A percentile compares a stretch with the other conserved stretches of the same genome.
Evolutionary conservation across 2,113 vertebrate genomes (phyloP).

Genomic region (Clinocottus analis): DNA sequence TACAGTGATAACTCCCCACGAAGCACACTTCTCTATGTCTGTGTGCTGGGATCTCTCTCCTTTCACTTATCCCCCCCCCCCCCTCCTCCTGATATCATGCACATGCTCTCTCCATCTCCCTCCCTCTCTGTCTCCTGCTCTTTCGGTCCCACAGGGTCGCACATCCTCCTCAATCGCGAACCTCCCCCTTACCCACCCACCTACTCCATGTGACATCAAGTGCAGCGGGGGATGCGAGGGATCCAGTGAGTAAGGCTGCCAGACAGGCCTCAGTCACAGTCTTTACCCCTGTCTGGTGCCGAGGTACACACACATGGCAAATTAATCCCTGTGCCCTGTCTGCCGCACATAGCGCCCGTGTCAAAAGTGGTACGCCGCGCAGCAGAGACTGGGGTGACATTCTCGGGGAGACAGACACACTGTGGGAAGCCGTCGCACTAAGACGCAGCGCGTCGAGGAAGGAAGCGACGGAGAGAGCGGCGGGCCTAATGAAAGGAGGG

Average conservation of each 20-base stretch:
- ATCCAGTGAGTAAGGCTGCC: constrained; percentile 65
- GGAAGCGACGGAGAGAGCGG: constrained; percentile 51
- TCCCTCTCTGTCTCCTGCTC: constrained; percentile 9
- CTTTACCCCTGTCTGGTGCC: constrained; percentile 73
- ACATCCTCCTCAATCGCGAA: constrained; percentile 13
- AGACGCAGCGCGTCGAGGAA: constrained; percentile 53
- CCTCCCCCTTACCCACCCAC: constrained; percentile 26
- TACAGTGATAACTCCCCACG: constrained; percentile 61
- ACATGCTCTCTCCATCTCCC: constrained; percentile 30
- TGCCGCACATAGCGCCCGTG: constrained; percentile 71
- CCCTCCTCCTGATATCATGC: constrained; percentile 10
- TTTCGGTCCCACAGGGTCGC: constrained; percentile 37
- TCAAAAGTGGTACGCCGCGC: constrained; percentile 66
- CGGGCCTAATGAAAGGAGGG: constrained; percentile 64
- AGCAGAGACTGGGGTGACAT: constrained; percentile 67
- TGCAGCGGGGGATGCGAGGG: constrained; percentile 61
- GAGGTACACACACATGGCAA: constrained; percentile 78
- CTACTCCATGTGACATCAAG: constrained; percentile 62
- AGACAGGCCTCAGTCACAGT: constrained; percentile 79
- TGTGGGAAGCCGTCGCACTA: constrained; percentile 66
- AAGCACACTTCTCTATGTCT: constrained; percentile 30
- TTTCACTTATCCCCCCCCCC: constrained; percentile 48
- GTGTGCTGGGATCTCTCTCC: constrained; percentile 41
- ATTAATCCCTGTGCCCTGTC: constrained; percentile 79
- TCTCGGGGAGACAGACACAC: constrained; percentile 67